phyloP scores from a whole-genome alignment of 2,888 invertebrate species.

The Listrodromus nycthemerus region DNA sequence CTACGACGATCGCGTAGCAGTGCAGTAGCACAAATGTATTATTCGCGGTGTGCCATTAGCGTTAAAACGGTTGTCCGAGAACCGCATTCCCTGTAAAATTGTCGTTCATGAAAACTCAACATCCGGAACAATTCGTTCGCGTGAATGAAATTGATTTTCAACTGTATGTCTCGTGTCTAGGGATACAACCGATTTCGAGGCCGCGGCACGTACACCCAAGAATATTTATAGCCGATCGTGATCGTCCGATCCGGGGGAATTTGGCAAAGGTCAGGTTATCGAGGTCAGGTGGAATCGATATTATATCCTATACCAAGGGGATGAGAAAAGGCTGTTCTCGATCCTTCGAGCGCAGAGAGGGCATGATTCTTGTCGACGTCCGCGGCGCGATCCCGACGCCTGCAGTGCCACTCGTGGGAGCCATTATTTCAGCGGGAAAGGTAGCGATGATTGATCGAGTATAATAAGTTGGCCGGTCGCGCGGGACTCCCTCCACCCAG shows the following conservation, averaged over 20 bases:
- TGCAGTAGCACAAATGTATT: slow-evolving; percentile 12
- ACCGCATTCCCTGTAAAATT: slow-evolving; percentile 23
- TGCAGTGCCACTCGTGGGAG: slow-evolving; percentile 67
- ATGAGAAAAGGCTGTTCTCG: slow-evolving; percentile 57
- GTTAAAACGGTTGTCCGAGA: slow-evolving; percentile 24
- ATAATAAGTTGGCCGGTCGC: slow-evolving; percentile 62
- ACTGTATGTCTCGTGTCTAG: neutral
- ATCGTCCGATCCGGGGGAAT: slow-evolving; percentile 27
- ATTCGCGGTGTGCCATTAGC: slow-evolving; percentile 14
- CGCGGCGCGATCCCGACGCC: slow-evolving; percentile 58
- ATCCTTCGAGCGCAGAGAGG: slow-evolving; percentile 31
- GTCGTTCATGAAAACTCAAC: slow-evolving; percentile 9
- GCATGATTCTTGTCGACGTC: slow-evolving; percentile 49
- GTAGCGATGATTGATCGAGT: slow-evolving; percentile 67
- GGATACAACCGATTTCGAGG: neutral
- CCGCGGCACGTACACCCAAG: slow-evolving; percentile 20
- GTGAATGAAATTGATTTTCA: slow-evolving; percentile 25
- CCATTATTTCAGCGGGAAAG: slow-evolving; percentile 64
- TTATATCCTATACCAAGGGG: slow-evolving; percentile 22
- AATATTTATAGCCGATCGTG: slow-evolving; percentile 37
- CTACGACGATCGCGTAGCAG: neutral
- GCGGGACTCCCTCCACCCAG: slow-evolving; percentile 47
- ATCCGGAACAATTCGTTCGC: slow-evolving; percentile 4
- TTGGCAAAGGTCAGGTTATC: slow-evolving; percentile 58
- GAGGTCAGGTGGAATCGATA: slow-evolving; percentile 62